Base-by-base conservation (phyloP, 2,113 vertebrate genomes). In the Notiomystis cincta region DNA sequence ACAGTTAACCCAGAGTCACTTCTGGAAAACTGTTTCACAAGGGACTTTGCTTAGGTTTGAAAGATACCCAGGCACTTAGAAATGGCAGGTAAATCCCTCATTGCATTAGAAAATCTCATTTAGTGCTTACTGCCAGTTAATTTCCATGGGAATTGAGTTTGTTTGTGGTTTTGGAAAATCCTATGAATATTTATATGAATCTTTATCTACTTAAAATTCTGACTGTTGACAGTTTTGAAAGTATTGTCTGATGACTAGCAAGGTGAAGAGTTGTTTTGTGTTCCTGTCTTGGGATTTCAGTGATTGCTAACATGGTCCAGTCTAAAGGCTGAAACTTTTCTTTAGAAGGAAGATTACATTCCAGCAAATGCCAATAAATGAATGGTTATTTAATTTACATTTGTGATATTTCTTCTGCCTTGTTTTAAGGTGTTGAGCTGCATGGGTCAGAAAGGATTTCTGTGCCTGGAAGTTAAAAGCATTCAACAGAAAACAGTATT, bases 381-480 rank as follows among this genome's bases (percentile, higher is more conserved):
- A 30, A 76, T 69, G 58, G 15, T 67, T 40, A 28, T 57, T 72
- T 69, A 42, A 77, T 91, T 87, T 91, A 31, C 24, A 38, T 70
- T 75, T 83, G 11, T 44, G 42, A 3, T 82, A 37, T 30, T 75
- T 90, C 38, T 87, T 54, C 23, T 12, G 2, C 38, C 4, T 0
- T 53, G 13, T 67, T 88, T 95, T 87, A 90, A 78, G 82, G 64
- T 90, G 73, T 79, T 61, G 86, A 88, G 71, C 87, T 94, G 88
- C 78, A 31, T 73, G 35, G 79, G 48, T 80, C 6, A 89, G 82
- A 93, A 91, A 53, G 53, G 78, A 89, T 83, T 94, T 95, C 90
- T 90, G 88, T 27, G 47, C 44, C 81, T 88, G 73, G n/a, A 79
- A 65, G 54, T 84, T 94, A 84, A 86, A 97, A 95, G 66, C 82